Evolutionary conservation across 1,140 invertebrate genomes (phyloP), one percentile per base, ranked within the genome.

Genomic region (Telenomus remus): DNA sequence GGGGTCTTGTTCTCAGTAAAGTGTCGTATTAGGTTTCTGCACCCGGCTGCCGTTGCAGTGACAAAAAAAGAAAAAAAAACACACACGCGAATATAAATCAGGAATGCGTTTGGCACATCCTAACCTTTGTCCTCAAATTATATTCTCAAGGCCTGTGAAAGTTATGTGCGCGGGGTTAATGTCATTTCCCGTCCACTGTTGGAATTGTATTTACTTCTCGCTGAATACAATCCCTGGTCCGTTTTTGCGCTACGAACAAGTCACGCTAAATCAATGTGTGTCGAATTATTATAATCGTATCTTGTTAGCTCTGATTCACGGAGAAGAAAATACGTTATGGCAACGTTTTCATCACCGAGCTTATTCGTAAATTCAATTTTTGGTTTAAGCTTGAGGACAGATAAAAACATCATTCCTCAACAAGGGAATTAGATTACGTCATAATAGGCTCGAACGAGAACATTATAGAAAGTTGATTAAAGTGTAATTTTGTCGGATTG

Each of bases 21-120:
- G 59, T 79, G 68, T 76, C 69, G 68, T 79, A 79, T 76, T 72
- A 73, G 73, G 64, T 79, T 76, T 76, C 77, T 65, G 65, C 65
- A 13, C 57, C 65, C 57, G 71, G 63, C 56, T 48, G 46, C 37
- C 27, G 59, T 60, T 60, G 60, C 76, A 68, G 49, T 69, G 50
- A 65, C 68, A 64, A 63, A 70, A 69, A 73, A 61, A 39, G 1
- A 60, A 56, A 19, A 53, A 53, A 50, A 27, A 50, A 16, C 8
- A 10, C 5, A 27, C 53, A 46, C 37, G 50, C 42, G 12, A 19
- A 27, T 64, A 49, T 74, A 64, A 69, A 74, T 74, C 61, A 46
- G 46, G 56, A 61, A 63, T 74, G 66, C 63, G 60, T 72, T 72
- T 72, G 64, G 59, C 75, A 77, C 63, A 59, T 54, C 61, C 43